Evolutionary conservation across 2,113 vertebrate species (phyloP).

Genomic region (Tragelaphus imberbis): DNA sequence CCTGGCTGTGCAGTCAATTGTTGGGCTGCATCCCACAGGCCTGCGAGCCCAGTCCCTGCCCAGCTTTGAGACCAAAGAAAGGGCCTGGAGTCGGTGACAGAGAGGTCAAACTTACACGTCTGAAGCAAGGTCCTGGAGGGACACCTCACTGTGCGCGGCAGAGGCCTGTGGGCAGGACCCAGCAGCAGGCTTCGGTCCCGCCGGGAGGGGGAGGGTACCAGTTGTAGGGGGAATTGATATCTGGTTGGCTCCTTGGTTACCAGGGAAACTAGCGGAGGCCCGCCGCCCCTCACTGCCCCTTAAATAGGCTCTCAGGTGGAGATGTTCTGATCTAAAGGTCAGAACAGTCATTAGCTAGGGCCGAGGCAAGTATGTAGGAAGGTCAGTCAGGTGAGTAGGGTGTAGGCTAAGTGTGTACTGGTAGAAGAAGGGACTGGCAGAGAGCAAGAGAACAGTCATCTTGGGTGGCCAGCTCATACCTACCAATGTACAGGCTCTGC

Average conservation of each 20-base stretch:
- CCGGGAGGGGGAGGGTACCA: rapidly evolving
- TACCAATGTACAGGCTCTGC: not conserved
- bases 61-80: not conserved
- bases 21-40: not conserved
- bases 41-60: not conserved
- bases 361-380: not conserved
- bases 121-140: not conserved
- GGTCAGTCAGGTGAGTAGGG: not conserved
- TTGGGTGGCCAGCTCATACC: not conserved
- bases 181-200: rapidly evolving
- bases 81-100: too few relatives aligned
- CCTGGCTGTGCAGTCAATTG: not conserved
- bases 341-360: not conserved
- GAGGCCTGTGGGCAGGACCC: rapidly evolving
- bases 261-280: not conserved
- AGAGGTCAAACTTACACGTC: not conserved
- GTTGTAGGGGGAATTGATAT: not conserved
- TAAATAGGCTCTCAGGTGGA: not conserved
- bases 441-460: not conserved
- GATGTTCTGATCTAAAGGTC: not conserved
- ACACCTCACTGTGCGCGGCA: not conserved
- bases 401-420: not conserved
- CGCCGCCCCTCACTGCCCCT: too few relatives aligned
- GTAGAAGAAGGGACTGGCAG: not conserved
- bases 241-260: not conserved